A percentile compares a stretch with the other conserved stretches of the same genome.
Conservation (phyloP, 2,113 vertebrate species). For the Ictalurus furcatus region DNA sequence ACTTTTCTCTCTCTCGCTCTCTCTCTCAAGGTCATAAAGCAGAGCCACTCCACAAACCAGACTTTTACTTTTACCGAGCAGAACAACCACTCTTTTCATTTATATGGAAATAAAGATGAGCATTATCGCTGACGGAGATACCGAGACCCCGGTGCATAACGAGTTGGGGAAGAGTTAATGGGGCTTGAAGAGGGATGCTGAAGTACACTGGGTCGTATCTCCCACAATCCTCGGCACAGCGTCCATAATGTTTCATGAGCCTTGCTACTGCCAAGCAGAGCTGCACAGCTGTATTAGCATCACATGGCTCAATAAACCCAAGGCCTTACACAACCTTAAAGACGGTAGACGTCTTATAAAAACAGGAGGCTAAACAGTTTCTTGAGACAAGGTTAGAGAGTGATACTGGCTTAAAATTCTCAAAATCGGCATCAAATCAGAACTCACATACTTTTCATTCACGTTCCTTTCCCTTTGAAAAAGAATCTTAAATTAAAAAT, state of each 20-base stretch:
- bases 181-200: conserved; percentile 61
- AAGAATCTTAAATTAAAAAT: not conserved
- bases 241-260: conserved; percentile 70
- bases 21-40: conserved; percentile 36
- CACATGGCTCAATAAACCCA: conserved; percentile 53
- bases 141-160: conserved; percentile 50
- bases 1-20: not conserved
- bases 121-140: conserved; percentile 46
- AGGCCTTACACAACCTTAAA: conserved; percentile 56
- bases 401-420: not conserved
- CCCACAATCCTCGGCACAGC: conserved; percentile 46
- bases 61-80: conserved; percentile 46
- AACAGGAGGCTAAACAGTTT: conserved; percentile 59
- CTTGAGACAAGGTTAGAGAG: conserved; percentile 51
- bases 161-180: conserved; percentile 67
- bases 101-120: conserved; percentile 63
- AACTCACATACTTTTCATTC: not conserved
- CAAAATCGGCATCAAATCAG: not conserved
- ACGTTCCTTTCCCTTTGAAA: not conserved
- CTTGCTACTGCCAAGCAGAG: conserved; percentile 59
- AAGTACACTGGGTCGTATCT: conserved; percentile 57
- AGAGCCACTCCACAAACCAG: conserved; percentile 33
- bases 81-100: conserved; percentile 47
- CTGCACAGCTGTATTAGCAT: conserved; percentile 35
- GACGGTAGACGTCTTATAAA: conserved; percentile 60